Percentiles rank a stretch among this genome's conserved stretches.
phyloP scores from a whole-genome alignment of 2,113 vertebrate genomes.

The Mixornis gularis region DNA sequence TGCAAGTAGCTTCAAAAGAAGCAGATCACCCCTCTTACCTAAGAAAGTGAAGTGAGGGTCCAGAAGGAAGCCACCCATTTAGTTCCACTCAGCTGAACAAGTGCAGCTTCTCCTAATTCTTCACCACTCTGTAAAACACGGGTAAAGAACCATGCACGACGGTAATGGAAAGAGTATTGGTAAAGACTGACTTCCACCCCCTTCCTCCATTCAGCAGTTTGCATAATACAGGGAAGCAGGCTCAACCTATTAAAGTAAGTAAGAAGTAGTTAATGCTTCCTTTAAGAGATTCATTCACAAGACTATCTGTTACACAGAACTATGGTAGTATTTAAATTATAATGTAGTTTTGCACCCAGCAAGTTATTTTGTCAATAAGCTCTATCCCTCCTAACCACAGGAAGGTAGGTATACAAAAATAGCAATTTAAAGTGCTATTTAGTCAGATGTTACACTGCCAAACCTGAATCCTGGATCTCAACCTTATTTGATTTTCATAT shows the following conservation, averaged over 20 bases:
- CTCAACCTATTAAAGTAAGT: constrained; percentile 38
- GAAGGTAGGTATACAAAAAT: not conserved
- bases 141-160: constrained; percentile 22
- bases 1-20: not conserved
- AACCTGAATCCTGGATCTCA: not conserved
- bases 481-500: not conserved
- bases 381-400: not conserved
- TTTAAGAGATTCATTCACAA: constrained; percentile 6
- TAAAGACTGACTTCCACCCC: constrained; percentile 10
- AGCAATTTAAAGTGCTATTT: not conserved
- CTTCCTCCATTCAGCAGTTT: constrained; percentile 33
- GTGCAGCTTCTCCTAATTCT: constrained; percentile 44
- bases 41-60: constrained; percentile 29
- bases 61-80: constrained; percentile 40
- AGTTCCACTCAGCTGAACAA: constrained; percentile 39
- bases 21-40: constrained; percentile 25
- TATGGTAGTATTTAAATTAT: not conserved
- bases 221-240: constrained; percentile 26
- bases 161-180: not conserved
- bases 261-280: constrained; percentile 28
- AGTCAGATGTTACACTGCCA: not conserved
- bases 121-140: constrained; percentile 39
- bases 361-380: not conserved
- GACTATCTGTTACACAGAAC: not conserved
- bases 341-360: not conserved